These are phyloP conservation scores for Selenia dentaria DNA, from an alignment of 2,888 invertebrate genomes.

Conservation along the genomic window DNA sequence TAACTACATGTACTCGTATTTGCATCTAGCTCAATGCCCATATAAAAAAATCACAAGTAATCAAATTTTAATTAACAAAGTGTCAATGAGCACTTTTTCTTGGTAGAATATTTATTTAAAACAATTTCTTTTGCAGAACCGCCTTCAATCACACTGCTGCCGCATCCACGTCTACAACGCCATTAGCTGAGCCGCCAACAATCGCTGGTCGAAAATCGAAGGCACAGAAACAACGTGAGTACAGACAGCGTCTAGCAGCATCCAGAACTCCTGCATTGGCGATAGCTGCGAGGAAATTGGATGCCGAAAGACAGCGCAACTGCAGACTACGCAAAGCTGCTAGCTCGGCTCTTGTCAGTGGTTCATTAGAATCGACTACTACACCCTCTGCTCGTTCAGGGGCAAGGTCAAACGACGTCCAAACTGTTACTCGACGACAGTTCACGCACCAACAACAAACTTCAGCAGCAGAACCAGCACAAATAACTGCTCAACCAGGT, in stretches of 20 bases:
- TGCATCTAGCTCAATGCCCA: too few species aligned
- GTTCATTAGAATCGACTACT: constrained; percentile 8
- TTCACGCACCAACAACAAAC: neutral
- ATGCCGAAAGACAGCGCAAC: constrained; percentile 30
- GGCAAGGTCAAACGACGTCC: neutral
- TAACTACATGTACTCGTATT: too few species aligned
- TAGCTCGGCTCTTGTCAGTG: constrained; percentile 28
- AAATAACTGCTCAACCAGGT: too few species aligned
- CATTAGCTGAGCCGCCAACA: constrained; percentile 4
- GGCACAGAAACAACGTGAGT: constrained; percentile 31
- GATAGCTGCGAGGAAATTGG: constrained; percentile 26
- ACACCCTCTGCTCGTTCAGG: neutral
- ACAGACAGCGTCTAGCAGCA: constrained; percentile 36
- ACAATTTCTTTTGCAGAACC: constrained; percentile 40
- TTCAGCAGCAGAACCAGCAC: neutral
- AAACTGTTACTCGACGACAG: neutral
- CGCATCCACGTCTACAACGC: neutral
- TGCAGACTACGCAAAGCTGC: constrained; percentile 33
- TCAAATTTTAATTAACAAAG: too few species aligned
- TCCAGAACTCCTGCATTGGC: constrained; percentile 33
- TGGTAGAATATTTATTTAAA: too few species aligned
- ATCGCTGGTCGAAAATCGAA: constrained; percentile 3
- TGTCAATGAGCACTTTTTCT: too few species aligned
- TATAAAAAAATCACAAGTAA: too few species aligned
- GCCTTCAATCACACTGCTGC: constrained; percentile 32